These are phyloP conservation scores for Myotis yumanensis DNA, from an alignment of 2,113 vertebrate species.

Conservation along the genomic window DNA sequence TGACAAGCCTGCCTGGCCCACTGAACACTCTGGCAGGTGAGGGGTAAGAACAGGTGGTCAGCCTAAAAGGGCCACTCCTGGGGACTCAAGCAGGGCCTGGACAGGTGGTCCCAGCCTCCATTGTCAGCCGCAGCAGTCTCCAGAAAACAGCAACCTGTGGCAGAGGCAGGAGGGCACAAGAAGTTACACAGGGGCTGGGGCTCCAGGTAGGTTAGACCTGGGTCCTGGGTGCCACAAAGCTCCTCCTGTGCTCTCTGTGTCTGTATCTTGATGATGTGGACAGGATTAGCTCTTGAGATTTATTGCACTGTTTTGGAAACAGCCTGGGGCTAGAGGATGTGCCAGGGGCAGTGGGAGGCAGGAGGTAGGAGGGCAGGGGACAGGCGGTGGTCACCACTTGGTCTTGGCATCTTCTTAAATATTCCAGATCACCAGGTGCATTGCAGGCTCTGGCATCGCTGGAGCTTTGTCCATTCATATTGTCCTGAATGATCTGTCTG, in stretches of 20 bases:
- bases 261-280: not conserved
- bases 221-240: not conserved
- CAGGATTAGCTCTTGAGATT: slow-evolving; percentile 77
- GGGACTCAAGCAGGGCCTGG: slow-evolving; percentile 27
- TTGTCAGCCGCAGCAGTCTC: not conserved
- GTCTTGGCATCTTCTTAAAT: slow-evolving; percentile 96
- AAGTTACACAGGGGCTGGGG: not conserved
- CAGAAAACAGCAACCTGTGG: not conserved
- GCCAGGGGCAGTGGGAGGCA: slow-evolving; percentile 42
- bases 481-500: slow-evolving; percentile 99
- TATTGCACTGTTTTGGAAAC: slow-evolving; percentile 85
- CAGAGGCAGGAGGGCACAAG: not conserved
- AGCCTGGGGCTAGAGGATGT: slow-evolving; percentile 64
- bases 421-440: slow-evolving; percentile 98
- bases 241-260: not conserved
- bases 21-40: not conserved
- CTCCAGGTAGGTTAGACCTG: not conserved
- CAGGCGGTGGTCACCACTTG: slow-evolving; percentile 90
- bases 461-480: slow-evolving; percentile 95
- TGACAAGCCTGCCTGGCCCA: not conserved
- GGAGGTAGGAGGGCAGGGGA: not conserved
- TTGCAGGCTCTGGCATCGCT: slow-evolving; percentile 96
- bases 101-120: not conserved
- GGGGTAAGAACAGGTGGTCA: not conserved
- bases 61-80: slow-evolving; percentile 24